Percentiles rank a stretch among this genome's conserved stretches.
Conservation (phyloP, 2,797 vertebrate genomes). For the Sebastes goodei region DNA sequence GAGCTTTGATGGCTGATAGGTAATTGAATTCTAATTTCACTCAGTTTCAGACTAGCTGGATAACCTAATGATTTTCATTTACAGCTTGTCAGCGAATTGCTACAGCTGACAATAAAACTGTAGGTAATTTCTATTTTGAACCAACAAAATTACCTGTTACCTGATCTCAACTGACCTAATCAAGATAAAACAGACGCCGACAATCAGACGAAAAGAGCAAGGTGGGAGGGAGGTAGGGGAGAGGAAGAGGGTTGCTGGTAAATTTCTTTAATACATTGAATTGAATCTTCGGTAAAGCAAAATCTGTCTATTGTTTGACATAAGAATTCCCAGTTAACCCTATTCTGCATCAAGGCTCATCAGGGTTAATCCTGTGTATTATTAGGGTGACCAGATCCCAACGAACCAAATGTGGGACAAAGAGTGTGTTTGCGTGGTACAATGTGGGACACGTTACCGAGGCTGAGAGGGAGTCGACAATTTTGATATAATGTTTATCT, state of each 20-base stretch:
- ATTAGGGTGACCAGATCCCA: too few species aligned
- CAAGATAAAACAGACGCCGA: neutral
- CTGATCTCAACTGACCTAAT: neutral
- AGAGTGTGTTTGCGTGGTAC: too few species aligned
- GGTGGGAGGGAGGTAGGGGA: neutral
- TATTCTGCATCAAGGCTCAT: neutral
- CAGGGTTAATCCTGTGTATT: neutral
- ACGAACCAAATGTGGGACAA: too few species aligned
- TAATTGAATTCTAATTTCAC: constrained; percentile 39
- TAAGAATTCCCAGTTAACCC: neutral
- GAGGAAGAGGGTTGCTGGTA: neutral
- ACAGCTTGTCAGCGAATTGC: constrained; percentile 8
- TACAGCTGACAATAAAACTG: constrained; percentile 7
- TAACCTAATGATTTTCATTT: constrained; percentile 34
- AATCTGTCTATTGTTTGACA: neutral
- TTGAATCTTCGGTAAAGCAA: neutral
- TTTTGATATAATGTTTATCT: too few species aligned
- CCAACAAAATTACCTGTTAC: constrained; percentile 10
- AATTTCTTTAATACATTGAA: neutral
- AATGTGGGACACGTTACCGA: too few species aligned
- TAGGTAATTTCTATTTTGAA: constrained; percentile 16
- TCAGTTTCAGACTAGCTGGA: constrained; percentile 13
- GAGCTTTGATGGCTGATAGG: constrained; percentile 25
- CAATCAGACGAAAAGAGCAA: neutral
- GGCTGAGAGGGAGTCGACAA: too few species aligned